Conservation (phyloP, 2,113 vertebrate species). For the Paramormyrops kingsleyae region DNA sequence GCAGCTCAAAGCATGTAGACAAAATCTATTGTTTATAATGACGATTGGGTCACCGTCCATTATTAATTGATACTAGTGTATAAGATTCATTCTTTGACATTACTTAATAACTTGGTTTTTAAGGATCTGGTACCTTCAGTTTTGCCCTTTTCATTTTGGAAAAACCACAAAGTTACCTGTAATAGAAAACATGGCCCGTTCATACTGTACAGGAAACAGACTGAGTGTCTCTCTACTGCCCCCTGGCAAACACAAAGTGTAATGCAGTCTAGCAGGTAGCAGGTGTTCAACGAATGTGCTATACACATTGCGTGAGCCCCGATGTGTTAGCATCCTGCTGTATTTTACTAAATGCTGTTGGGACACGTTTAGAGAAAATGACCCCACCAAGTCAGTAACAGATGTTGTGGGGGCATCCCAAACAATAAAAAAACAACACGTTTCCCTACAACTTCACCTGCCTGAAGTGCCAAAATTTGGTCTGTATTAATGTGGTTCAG, state of each 20-base stretch:
- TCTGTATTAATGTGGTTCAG: neutral
- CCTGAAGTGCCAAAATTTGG: neutral
- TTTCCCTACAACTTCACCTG: neutral
- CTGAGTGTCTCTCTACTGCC: neutral
- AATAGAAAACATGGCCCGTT: neutral
- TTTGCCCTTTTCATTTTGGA: neutral
- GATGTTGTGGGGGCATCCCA: neutral
- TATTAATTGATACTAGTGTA: neutral
- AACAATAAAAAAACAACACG: neutral
- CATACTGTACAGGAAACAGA: neutral
- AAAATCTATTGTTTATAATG: neutral
- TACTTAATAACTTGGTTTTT: neutral
- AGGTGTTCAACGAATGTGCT: neutral
- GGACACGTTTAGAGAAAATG: neutral
- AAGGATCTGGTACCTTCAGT: neutral
- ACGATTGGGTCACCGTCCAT: neutral
- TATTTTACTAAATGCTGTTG: neutral
- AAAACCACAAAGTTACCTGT: neutral
- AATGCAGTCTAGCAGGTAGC: neutral
- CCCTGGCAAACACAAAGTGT: neutral
- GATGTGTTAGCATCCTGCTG: neutral
- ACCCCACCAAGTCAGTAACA: neutral
- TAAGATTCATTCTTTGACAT: neutral
- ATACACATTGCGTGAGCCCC: neutral
- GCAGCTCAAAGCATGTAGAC: neutral